Evolutionary conservation across 2,113 vertebrate species (phyloP).

Genomic region (Hypocryptadius cinnamomeus): DNA sequence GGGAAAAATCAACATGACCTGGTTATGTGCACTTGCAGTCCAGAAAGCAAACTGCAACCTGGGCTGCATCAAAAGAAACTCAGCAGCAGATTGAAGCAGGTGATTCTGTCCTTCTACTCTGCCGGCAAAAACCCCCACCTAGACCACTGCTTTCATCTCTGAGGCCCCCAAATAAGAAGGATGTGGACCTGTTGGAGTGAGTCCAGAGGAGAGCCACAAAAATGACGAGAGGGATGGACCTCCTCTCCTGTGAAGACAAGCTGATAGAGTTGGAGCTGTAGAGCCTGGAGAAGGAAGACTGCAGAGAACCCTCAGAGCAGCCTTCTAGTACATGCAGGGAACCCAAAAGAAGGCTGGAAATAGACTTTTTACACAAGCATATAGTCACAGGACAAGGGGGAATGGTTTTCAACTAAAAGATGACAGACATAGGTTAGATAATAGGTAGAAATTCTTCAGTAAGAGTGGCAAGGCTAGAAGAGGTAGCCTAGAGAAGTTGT

Average conservation of each 20-base stretch:
- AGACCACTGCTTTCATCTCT: background rate
- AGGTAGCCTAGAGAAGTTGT: background rate
- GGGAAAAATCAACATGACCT: background rate
- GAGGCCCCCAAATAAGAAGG: background rate
- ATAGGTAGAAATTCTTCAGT: background rate
- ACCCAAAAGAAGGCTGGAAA: background rate
- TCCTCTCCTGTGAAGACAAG: background rate
- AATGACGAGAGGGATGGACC: background rate
- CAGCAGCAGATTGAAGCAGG: rapidly evolving
- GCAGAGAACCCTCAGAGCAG: background rate
- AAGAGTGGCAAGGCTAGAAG: background rate
- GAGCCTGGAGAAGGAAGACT: background rate
- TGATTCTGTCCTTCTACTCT: background rate
- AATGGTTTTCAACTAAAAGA: background rate
- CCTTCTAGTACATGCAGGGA: background rate
- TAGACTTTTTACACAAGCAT: background rate
- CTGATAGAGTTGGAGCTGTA: background rate
- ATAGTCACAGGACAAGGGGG: background rate
- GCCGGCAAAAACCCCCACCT: background rate
- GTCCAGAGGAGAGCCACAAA: background rate
- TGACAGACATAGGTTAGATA: background rate
- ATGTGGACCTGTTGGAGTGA: background rate
- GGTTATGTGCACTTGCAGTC: no score
- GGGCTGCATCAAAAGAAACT: background rate
- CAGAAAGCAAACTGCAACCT: background rate